A percentile compares a stretch with the other conserved stretches of the same genome.
Conservation (phyloP, 2,113 vertebrate species). For the Ahaetulla prasina region DNA sequence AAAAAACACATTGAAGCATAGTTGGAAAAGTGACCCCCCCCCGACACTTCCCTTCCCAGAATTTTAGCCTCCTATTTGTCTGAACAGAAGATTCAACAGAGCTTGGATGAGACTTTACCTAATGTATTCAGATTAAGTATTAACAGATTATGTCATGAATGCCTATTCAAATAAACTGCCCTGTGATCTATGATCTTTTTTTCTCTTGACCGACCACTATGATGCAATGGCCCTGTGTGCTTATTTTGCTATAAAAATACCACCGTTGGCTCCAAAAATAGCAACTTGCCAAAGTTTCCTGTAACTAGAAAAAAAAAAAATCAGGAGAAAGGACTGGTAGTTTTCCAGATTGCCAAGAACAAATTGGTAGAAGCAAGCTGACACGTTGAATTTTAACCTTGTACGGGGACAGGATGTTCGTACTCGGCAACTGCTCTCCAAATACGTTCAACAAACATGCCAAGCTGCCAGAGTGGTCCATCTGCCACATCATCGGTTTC, state of each 20-base stretch:
- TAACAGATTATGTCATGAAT: background rate
- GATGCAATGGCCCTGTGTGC: background rate
- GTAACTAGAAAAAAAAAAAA: background rate
- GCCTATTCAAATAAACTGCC: conserved; percentile 5
- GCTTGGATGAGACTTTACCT: conserved; percentile 1
- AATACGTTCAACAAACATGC: conserved; percentile 28
- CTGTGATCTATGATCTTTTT: background rate
- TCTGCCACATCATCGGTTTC: conserved; percentile 19
- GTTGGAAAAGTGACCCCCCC: background rate
- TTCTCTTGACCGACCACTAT: background rate
- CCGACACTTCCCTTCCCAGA: background rate
- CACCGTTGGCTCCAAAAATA: background rate
- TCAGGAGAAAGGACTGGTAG: background rate
- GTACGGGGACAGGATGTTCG: conserved; percentile 42
- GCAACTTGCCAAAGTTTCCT: background rate
- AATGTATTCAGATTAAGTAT: conserved; percentile 6
- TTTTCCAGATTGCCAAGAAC: background rate
- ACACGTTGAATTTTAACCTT: conserved; percentile 31
- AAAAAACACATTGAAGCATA: background rate
- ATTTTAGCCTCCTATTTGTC: background rate
- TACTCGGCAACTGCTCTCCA: conserved; percentile 29
- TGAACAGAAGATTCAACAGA: conserved; percentile 2
- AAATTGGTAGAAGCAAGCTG: background rate
- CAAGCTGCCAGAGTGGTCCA: conserved; percentile 33
- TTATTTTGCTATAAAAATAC: background rate